Conservation (phyloP, 2,888 invertebrate genomes). For the Ennomos quercinarius region DNA sequence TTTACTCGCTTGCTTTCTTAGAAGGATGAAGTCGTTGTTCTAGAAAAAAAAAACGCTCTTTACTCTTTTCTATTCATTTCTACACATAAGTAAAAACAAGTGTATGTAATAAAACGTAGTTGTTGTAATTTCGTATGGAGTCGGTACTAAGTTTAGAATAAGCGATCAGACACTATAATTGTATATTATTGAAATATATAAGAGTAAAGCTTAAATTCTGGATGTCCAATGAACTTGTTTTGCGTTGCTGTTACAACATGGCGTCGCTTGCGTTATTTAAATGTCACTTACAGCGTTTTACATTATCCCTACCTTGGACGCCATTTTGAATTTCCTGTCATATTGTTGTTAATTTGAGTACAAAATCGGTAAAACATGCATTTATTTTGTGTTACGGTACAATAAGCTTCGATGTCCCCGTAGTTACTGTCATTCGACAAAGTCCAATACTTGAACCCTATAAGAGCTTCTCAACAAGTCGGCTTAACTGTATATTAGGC, state of each 20-base stretch:
- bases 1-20: conserved; percentile 72
- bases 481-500: conserved; percentile 84
- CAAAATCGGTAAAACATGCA: conserved; percentile 30
- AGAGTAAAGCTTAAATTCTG: conserved; percentile 56
- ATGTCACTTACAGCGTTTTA: conserved; percentile 13
- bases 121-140: conserved; percentile 77
- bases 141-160: conserved; percentile 66
- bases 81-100: conserved; percentile 56
- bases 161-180: conserved; percentile 69
- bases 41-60: conserved; percentile 51
- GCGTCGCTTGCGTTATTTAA: conserved; percentile 19
- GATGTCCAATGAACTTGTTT: conserved; percentile 35
- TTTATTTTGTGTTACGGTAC: conserved; percentile 49
- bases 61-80: conserved; percentile 62
- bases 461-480: conserved; percentile 78
- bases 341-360: conserved; percentile 28
- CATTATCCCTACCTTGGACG: conserved; percentile 31
- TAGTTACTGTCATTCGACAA: conserved; percentile 61
- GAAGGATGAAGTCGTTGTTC: conserved; percentile 46
- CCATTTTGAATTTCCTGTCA: conserved; percentile 45
- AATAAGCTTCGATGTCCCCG: conserved; percentile 54
- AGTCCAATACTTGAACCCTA: conserved; percentile 56
- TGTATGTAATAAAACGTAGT: conserved; percentile 77
- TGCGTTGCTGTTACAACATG: conserved; percentile 28
- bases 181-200: conserved; percentile 68